Percentiles rank a stretch among this genome's conserved stretches.
These are phyloP conservation scores for Drosophila recens DNA, from an alignment of 2,888 invertebrate genomes.

Conservation along the genomic window DNA sequence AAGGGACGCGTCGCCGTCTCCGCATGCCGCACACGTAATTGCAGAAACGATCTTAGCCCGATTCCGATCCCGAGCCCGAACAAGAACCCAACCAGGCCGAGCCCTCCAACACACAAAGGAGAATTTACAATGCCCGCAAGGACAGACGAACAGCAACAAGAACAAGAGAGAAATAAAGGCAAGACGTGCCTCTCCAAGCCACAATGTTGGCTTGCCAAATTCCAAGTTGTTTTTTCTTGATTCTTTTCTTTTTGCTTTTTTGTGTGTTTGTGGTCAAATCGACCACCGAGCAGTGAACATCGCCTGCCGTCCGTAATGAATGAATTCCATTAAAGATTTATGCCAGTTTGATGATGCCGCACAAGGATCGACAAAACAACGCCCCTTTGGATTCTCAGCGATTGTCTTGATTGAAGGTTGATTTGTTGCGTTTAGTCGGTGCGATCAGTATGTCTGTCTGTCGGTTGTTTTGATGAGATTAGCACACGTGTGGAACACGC, in stretches of 20 bases:
- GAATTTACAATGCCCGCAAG: constrained; percentile 73
- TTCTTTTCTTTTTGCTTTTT: constrained; percentile 29
- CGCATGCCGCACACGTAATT: constrained; percentile 73
- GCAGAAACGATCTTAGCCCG: constrained; percentile 60
- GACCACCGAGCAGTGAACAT: constrained; percentile 37
- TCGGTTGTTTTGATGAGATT: constrained; percentile 74
- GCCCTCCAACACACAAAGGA: constrained; percentile 49
- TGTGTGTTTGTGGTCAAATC: constrained; percentile 66
- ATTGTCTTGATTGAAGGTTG: constrained; percentile 82
- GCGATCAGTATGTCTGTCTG: constrained; percentile 10
- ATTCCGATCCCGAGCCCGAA: background rate
- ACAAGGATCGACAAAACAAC: constrained; percentile 58
- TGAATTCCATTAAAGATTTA: constrained; percentile 83
- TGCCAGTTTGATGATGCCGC: constrained; percentile 84
- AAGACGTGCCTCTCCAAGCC: constrained; percentile 42
- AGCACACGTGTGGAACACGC: constrained; percentile 84
- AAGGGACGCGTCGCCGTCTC: constrained; percentile 33
- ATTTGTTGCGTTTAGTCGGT: constrained; percentile 75
- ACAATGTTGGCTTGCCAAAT: constrained; percentile 61
- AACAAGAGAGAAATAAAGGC: constrained; percentile 23
- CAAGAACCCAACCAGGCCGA: constrained; percentile 3
- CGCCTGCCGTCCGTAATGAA: constrained; percentile 70
- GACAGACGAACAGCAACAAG: constrained; percentile 38
- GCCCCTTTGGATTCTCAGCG: constrained; percentile 33
- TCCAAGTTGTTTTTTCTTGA: constrained; percentile 14